Base-by-base conservation (phyloP, 2,113 vertebrate genomes). In the Corythoichthys intestinalis region DNA sequence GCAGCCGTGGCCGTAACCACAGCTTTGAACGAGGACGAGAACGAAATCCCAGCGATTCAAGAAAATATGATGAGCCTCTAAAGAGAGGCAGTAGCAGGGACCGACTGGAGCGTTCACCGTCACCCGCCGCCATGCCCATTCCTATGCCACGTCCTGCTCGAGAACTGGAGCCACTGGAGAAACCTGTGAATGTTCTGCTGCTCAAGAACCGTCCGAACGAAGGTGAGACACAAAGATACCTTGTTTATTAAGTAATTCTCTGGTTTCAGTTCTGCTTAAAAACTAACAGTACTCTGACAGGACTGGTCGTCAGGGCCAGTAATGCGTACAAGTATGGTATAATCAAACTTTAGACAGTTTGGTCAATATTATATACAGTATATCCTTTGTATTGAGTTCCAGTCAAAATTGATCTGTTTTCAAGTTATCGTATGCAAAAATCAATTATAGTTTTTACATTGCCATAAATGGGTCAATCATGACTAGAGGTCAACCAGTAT, bases 161-260 rank as follows among this genome's bases (percentile, higher is more conserved):
- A 49, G 56, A 71, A 37, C 88, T 85, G 10, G 91, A 95, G 50
- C 76, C 53, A 0, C 78, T 90, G 3, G 92, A 91, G 56, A 93
- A 92, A 75, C 96, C 96, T 0, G 63, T 96, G 50, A 94, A 86
- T 15, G 95, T 99, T 60, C 87, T 97, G 66, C 89, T 99, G 75
- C 91, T 91, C 39, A 99, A 99, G 87, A 94, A 90, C 89, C 93
- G 91, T 50, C 89, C 93, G 6, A 94, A 86, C n/a, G 97, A 99
- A 93, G 96, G 97, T 96, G 81, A 69, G 70, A 39, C 15, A 13
- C 35, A 41, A 2, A 50, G 2, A 15, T 14, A 38, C 12, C 1
- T n/a, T 54, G 6, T 20, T 34, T 28, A 6, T 52, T 4, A 44
- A 44, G 41, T 44, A 44, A 44, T 44, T 44, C 41, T 44, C 9